These are phyloP conservation scores for Oncopeltus fasciatus DNA, from an alignment of 1,140 invertebrate genomes.

Conservation along the genomic window DNA sequence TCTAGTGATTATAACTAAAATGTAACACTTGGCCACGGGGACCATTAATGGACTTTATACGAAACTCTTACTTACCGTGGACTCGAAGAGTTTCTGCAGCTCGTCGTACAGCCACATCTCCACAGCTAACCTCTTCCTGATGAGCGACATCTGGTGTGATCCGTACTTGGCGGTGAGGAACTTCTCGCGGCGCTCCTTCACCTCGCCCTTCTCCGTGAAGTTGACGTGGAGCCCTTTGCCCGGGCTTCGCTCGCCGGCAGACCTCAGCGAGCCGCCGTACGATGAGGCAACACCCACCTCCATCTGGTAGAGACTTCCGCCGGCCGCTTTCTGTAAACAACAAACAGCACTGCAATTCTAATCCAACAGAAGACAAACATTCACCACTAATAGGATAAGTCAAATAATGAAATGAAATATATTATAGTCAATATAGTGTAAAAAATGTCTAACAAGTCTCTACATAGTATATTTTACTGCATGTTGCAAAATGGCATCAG, in stretches of 20 bases:
- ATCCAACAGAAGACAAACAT: no score
- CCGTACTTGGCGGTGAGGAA: conserved; percentile 94
- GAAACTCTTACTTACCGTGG: conserved; percentile 61
- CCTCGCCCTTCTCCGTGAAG: conserved; percentile 71
- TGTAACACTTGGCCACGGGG: no score
- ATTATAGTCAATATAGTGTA: no score
- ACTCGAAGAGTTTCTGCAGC: conserved; percentile 75
- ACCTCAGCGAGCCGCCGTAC: conserved; percentile 15
- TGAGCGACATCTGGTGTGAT: conserved; percentile 90
- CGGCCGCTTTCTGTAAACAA: conserved; percentile 6
- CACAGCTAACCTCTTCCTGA: conserved; percentile 81
- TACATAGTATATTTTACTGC: no score
- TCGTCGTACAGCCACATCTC: conserved; percentile 97
- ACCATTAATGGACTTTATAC: no score
- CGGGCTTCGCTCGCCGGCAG: conserved; percentile 46
- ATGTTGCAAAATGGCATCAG: no score
- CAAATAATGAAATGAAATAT: no score
- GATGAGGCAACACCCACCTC: conserved; percentile 18
- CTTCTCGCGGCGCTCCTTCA: conserved; percentile 77
- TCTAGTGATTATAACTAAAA: no score
- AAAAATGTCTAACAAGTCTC: no score
- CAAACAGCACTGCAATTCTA: no score
- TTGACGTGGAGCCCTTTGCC: conserved; percentile 72
- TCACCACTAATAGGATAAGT: no score
- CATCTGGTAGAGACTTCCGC: conserved; percentile 2